Evolutionary conservation across 2,888 invertebrate genomes (phyloP), one percentile per base, ranked within the genome.

Genomic region (Pterostichus madidus): DNA sequence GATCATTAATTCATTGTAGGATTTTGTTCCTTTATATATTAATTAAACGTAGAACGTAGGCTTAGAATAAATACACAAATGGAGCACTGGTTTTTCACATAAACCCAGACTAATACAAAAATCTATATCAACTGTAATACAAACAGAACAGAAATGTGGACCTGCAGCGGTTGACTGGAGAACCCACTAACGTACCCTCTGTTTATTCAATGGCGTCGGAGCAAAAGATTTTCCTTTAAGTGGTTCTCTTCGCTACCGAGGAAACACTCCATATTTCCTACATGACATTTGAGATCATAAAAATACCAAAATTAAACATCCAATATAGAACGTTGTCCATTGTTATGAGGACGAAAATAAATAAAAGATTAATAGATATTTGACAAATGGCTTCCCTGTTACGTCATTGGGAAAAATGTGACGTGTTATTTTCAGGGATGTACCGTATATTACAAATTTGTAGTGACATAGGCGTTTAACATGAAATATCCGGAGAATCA

Each of bases 141-240:
- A 71, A 11, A 17, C 39, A 71, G 39, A 71, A 71, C 15, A 71
- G 68, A 71, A 71, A 44, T 71, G 68, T 71, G 68, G 68, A 71
- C 8, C 44, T 71, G 13, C 68, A 44, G 68, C n/a, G 15, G 68
- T 64, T n/a, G 64, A 59, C 8, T 71, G 68, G 68, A 32, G 64
- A 64, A 44, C 44, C 24, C 17, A 44, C 32, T 64, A 39, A 71
- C 68, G 44, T 71, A 71, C 68, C 68, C 68, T 71, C 68, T 71
- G 68, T 71, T 44, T 71, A 31, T 44, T 44, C 68, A 31, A 5
- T 44, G 68, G 68, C 68, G 44, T 39, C 24, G 17, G 68, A 46
- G 68, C 68, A 71, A 44, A 71, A 71, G 68, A 71, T 71, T 64
- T 49, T 17, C 46, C 68, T 71, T 13, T 64, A 44, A 71, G 68